These are phyloP conservation scores for Lordiphosa andalusiaca DNA, from an alignment of 2,888 invertebrate species.

Conservation along the genomic window DNA sequence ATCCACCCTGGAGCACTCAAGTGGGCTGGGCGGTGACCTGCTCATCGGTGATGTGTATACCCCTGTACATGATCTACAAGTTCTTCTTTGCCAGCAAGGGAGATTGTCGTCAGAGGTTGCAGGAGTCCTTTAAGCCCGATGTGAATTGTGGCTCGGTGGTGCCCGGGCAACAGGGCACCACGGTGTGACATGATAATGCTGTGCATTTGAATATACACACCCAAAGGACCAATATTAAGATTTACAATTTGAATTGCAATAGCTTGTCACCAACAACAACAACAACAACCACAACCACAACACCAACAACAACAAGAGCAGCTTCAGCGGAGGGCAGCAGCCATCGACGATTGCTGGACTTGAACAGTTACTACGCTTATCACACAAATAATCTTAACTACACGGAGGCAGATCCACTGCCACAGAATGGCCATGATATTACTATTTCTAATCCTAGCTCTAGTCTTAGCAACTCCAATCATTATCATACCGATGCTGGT, in stretches of 20 bases:
- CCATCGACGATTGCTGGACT: slow-evolving; percentile 48
- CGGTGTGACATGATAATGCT: slow-evolving; percentile 80
- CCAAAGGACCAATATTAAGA: slow-evolving; percentile 50
- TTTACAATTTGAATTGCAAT: slow-evolving; percentile 54
- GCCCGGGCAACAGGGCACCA: slow-evolving; percentile 79
- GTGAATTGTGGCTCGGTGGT: slow-evolving; percentile 74
- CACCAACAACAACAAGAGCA: slow-evolving; percentile 17
- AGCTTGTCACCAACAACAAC: slow-evolving; percentile 64
- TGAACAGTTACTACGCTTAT: slow-evolving; percentile 67
- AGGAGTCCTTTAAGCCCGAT: slow-evolving; percentile 75
- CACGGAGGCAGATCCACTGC: slow-evolving; percentile 24
- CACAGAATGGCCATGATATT: slow-evolving; percentile 51
- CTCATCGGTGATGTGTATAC: slow-evolving; percentile 92
- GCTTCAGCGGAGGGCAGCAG: slow-evolving; percentile 14
- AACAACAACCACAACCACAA: slow-evolving; percentile 38
- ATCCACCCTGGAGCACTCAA: slow-evolving; percentile 90
- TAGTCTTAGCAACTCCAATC: slow-evolving; percentile 59
- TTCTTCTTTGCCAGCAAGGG: slow-evolving; percentile 86
- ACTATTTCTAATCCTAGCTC: slow-evolving; percentile 42
- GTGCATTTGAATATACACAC: slow-evolving; percentile 57
- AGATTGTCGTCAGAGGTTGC: slow-evolving; percentile 64
- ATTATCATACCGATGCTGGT: slow-evolving; percentile 57
- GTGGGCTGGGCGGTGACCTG: slow-evolving; percentile 91
- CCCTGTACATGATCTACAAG: slow-evolving; percentile 90
- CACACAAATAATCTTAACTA: slow-evolving; percentile 72